phyloP scores from a whole-genome alignment of 2,797 vertebrate genomes.

The Lagodon rhomboides region DNA sequence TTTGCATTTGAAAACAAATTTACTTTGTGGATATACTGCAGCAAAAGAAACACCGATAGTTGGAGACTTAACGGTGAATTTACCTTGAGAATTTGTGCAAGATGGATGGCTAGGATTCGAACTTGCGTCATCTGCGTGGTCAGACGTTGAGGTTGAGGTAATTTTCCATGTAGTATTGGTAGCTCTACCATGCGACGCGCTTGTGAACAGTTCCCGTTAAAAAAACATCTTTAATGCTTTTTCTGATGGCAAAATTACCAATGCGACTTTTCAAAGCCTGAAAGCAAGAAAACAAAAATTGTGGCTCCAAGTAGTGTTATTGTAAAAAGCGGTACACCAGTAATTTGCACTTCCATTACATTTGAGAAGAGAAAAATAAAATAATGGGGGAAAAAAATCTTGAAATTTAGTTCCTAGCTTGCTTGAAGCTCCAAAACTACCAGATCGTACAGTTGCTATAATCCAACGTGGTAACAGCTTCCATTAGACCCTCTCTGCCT shows the following conservation, averaged over 20 bases:
- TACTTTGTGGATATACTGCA: neutral
- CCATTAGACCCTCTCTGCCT: neutral
- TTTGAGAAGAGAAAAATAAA: neutral
- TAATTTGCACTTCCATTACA: neutral
- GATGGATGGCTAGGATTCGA: neutral
- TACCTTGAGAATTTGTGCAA: neutral
- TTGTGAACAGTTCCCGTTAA: neutral
- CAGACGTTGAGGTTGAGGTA: constrained; percentile 5
- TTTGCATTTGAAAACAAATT: too few species aligned
- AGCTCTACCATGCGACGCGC: neutral
- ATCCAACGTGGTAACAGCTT: neutral
- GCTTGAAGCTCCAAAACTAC: neutral
- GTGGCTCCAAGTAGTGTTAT: neutral
- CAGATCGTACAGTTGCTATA: neutral
- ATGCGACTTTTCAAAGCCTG: constrained; percentile 3
- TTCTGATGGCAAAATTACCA: neutral
- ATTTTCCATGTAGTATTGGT: neutral
- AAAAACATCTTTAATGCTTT: neutral
- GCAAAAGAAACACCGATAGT: neutral
- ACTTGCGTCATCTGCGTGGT: neutral
- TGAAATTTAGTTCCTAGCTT: neutral
- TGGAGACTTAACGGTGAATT: neutral
- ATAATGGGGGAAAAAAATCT: neutral
- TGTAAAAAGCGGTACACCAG: too few species aligned
- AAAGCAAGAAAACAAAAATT: neutral